Conservation (phyloP, 2,113 vertebrate genomes). For the Mellivora capensis region DNA sequence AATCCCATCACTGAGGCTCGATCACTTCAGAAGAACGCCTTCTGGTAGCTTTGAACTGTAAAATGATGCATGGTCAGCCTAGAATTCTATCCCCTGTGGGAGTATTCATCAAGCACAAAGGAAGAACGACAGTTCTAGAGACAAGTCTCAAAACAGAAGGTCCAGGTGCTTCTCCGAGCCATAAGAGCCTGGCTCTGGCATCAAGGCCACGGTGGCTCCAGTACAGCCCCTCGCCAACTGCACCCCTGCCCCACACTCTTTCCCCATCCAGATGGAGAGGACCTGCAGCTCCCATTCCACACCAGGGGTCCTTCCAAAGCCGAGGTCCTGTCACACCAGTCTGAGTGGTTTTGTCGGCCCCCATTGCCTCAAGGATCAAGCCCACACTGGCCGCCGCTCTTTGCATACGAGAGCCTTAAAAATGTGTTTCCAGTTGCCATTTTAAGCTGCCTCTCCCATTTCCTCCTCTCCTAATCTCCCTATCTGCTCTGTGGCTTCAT, state of each 20-base stretch:
- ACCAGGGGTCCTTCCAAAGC: not conserved
- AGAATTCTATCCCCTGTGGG: rapidly evolving
- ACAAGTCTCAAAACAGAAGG: rapidly evolving
- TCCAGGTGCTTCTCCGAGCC: rapidly evolving
- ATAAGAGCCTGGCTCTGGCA: rapidly evolving
- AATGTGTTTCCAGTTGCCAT: too few species aligned
- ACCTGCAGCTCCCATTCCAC: rapidly evolving
- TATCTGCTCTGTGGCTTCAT: rapidly evolving
- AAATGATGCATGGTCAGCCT: rapidly evolving
- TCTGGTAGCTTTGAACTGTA: not conserved
- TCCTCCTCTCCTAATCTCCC: rapidly evolving
- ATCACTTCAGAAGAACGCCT: not conserved
- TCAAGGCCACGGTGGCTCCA: rapidly evolving
- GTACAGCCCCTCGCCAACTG: rapidly evolving
- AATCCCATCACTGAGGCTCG: rapidly evolving
- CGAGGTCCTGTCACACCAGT: rapidly evolving
- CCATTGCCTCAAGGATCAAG: rapidly evolving
- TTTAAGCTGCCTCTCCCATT: rapidly evolving
- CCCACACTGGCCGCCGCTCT: too few species aligned
- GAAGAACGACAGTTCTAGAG: rapidly evolving
- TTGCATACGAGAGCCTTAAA: rapidly evolving
- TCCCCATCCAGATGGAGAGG: too few species aligned
- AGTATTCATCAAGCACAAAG: rapidly evolving
- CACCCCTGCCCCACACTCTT: rapidly evolving
- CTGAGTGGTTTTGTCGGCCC: rapidly evolving